Evolutionary conservation across 2,797 vertebrate species (phyloP).

Genomic region (Gymnoscopelus microlampas): DNA sequence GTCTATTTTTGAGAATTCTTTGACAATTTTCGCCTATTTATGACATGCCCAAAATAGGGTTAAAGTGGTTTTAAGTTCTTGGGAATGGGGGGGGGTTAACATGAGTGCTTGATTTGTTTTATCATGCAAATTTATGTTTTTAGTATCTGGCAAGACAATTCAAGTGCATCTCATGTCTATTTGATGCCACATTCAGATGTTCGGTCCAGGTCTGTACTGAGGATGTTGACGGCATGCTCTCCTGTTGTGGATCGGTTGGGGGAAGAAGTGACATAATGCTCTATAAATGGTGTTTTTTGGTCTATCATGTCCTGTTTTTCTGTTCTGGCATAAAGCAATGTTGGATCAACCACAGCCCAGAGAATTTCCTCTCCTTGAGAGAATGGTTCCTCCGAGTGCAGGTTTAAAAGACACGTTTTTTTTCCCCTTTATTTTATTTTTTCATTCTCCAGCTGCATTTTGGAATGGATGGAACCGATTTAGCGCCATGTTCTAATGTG

Average conservation of each 20-base stretch:
- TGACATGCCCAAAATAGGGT: no score
- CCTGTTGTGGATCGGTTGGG: constrained; percentile 73
- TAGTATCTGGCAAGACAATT: constrained; percentile 45
- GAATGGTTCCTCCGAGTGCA: constrained; percentile 85
- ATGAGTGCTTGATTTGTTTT: constrained; percentile 62
- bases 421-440: constrained; percentile 40
- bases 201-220: constrained; percentile 61
- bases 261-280: constrained; percentile 71
- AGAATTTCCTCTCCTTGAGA: constrained; percentile 77
- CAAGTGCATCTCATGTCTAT: constrained; percentile 59
- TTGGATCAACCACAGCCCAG: constrained; percentile 69
- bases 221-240: constrained; percentile 85
- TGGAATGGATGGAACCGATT: constrained; percentile 77
- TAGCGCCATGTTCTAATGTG: constrained; percentile 89
- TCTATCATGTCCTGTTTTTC: constrained; percentile 60
- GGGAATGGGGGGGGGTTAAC: background rate
- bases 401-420: constrained; percentile 73
- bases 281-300: constrained; percentile 69
- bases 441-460: constrained; percentile 77
- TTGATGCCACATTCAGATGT: constrained; percentile 60
- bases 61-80: no score
- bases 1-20: no score
- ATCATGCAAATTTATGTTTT: constrained; percentile 65
- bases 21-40: no score
- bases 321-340: constrained; percentile 75